Conservation (phyloP, 2,113 vertebrate genomes). For the Rhinogobius similis region DNA sequence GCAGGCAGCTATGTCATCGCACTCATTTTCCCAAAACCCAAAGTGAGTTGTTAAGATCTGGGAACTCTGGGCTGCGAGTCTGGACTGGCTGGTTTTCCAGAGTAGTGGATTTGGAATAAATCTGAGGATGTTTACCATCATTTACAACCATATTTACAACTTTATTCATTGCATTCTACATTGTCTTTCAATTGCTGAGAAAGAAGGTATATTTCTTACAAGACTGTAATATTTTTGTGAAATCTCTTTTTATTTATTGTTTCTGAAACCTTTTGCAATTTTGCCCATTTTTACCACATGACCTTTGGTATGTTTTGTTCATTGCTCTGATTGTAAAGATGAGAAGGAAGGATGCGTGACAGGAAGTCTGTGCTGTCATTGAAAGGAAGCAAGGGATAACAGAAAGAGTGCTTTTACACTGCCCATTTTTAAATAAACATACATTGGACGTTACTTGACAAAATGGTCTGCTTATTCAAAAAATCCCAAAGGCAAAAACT, state of each 20-base stretch:
- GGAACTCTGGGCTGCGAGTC: slow-evolving; percentile 10
- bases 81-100: slow-evolving; percentile 18
- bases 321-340: slow-evolving; percentile 30
- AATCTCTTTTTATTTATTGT: not conserved
- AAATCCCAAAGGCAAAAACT: slow-evolving; percentile 1
- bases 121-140: not conserved
- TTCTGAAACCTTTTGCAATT: not conserved
- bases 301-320: not conserved
- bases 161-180: not conserved
- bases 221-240: too few relatives aligned
- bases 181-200: not conserved
- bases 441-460: not conserved
- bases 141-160: not conserved
- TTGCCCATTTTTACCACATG: not conserved
- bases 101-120: slow-evolving; percentile 7
- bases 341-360: slow-evolving; percentile 46
- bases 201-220: not conserved
- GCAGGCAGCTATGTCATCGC: slow-evolving; percentile 32
- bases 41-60: slow-evolving; percentile 7
- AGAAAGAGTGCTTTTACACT: slow-evolving; percentile 17
- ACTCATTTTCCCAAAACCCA: slow-evolving; percentile 4
- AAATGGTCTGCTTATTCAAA: not conserved
- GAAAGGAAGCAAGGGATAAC: slow-evolving; percentile 30
- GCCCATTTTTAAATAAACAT: not conserved
- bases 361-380: slow-evolving; percentile 55